phyloP scores from a whole-genome alignment of 1,140 invertebrate genomes.

The Philaenus spumarius region DNA sequence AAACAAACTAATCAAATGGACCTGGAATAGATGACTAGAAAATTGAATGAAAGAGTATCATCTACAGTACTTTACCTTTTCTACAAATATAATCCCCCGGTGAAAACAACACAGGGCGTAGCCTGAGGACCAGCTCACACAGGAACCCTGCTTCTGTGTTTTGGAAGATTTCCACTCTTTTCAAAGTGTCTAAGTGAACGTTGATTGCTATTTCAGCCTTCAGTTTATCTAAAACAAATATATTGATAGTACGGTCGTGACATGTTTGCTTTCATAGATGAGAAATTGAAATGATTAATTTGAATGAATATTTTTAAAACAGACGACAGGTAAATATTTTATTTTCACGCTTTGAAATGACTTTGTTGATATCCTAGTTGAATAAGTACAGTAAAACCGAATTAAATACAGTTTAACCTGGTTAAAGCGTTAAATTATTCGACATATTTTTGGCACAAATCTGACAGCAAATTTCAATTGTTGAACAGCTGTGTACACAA shows the following conservation, averaged over 20 bases:
- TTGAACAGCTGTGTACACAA: neutral
- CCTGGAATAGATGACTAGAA: no score
- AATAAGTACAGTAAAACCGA: neutral
- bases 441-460: neutral
- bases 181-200: conserved; percentile 95
- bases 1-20: no score
- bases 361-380: no score
- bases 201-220: conserved; percentile 99
- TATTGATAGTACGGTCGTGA: no score
- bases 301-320: no score
- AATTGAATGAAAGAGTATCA: no score
- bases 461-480: neutral
- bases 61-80: conserved; percentile 95
- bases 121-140: conserved; percentile 89
- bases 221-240: conserved; percentile 69
- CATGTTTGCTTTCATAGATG: no score
- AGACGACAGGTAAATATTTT: no score
- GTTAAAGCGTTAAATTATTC: no score
- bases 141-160: conserved; percentile 98
- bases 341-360: no score
- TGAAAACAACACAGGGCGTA: conserved; percentile 93
- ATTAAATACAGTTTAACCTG: no score
- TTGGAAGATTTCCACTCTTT: conserved; percentile 98
- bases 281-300: no score
- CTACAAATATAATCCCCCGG: conserved; percentile 98